phyloP scores from a whole-genome alignment of 2,113 vertebrate species.

The Numida meleagris region DNA sequence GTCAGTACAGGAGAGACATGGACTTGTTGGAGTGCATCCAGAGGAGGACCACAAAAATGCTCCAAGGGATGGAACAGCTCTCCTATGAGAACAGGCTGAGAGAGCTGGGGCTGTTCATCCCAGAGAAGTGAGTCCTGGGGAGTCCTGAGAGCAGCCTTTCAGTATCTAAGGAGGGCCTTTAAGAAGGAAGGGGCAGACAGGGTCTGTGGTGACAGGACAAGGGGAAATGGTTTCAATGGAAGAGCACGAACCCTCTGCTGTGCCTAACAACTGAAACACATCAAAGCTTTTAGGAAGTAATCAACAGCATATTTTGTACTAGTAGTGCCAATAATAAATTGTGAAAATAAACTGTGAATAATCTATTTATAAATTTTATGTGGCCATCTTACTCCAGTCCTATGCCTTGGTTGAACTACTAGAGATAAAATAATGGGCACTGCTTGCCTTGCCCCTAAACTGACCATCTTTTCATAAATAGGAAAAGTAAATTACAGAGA shows the following conservation, averaged over 20 bases:
- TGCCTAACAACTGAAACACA: background rate
- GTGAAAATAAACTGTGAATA: background rate
- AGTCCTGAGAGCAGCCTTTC: no score
- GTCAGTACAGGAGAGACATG: no score
- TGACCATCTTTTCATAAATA: background rate
- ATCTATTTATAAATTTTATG: background rate
- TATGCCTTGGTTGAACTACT: accelerated
- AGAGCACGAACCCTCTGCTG: background rate
- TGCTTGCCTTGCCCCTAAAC: background rate
- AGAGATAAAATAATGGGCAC: background rate
- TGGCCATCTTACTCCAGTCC: background rate
- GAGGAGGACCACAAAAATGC: no score
- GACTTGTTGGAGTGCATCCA: no score
- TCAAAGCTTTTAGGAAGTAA: background rate
- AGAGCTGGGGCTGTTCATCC: no score
- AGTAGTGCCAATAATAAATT: background rate
- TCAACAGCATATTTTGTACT: background rate
- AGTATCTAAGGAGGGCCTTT: no score
- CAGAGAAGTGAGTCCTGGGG: no score
- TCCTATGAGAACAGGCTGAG: no score
- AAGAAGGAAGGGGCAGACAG: no score
- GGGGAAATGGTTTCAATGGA: background rate
- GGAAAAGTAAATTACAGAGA: background rate
- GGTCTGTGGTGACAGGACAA: no score
- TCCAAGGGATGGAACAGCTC: no score